These are phyloP conservation scores for Pangasius krempfi DNA, from an alignment of 2,797 vertebrate genomes.

Conservation along the genomic window DNA sequence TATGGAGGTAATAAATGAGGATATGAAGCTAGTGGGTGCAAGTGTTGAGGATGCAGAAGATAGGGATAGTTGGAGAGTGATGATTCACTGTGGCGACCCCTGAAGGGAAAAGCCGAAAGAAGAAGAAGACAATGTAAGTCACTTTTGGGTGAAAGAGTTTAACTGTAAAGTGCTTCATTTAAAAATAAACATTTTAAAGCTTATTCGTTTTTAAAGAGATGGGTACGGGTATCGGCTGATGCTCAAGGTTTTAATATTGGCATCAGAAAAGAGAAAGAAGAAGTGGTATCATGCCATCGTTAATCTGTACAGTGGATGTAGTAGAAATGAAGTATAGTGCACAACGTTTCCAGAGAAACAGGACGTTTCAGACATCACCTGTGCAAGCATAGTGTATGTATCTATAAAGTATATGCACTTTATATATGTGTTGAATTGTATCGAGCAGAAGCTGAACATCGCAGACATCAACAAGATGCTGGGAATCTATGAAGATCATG, in stretches of 20 bases:
- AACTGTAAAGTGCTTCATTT: neutral
- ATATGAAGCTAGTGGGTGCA: too few relatives aligned
- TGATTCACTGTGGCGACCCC: too few relatives aligned
- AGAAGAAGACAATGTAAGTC: neutral
- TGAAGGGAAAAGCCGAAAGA: too few relatives aligned
- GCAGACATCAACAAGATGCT: slow-evolving; percentile 53
- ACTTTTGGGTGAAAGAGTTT: neutral
- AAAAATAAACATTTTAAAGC: neutral
- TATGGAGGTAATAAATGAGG: too few relatives aligned
- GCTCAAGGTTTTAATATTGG: neutral
- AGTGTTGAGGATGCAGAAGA: too few relatives aligned
- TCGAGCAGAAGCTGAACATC: slow-evolving; percentile 29
- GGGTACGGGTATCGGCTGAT: neutral
- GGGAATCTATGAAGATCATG: slow-evolving; percentile 55
- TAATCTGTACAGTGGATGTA: neutral
- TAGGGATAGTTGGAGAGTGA: too few relatives aligned
- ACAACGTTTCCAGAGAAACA: neutral
- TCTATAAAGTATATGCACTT: neutral
- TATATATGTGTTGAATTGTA: neutral
- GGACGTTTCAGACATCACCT: neutral
- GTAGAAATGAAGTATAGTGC: neutral
- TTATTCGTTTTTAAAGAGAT: neutral
- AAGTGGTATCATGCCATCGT: neutral
- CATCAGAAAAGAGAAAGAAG: neutral
- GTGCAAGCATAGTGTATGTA: neutral